Base-by-base conservation (phyloP, 2,797 vertebrate species). In the Vipera ursinii region DNA sequence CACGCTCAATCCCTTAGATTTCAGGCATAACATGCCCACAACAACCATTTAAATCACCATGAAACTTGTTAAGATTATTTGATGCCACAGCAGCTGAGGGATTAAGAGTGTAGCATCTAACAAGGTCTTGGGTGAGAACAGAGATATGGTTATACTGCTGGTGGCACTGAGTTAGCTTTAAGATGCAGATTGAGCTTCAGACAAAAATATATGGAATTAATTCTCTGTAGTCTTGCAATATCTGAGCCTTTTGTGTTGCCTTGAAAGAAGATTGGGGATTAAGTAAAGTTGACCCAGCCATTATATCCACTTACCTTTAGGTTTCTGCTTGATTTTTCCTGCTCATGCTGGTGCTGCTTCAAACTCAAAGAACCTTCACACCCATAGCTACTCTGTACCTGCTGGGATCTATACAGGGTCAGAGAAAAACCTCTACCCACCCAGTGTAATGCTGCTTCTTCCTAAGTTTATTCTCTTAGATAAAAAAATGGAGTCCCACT, bases 21-120 rank as follows among this genome's bases (percentile, higher is more conserved):
- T 95, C 96, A 61, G 94, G 95, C 95, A 95, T 94, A 82, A 48
- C 94, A 93, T 95, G 93, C 94, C 91, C 95, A 87, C 95, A 20
- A 2, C 91, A 95, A 90, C 86, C 85, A 93, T 93, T 82, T 82
- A 87, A 82, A 78, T 95, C 24, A 94, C 94, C 94, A 95, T 95
- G 88, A 91, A 56, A 91, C 24, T 59, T 53, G 38, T 48, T 91
- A 92, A 0, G 0, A 89, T 22, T 63, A 57, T 86, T 60, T 8
- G 55, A 63, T 87, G 26, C 94, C 88, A 85, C 87, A 87, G 9
- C 91, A 90, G 20, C 60, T 90, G 6, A 0, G 89, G 91, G 60
- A 4, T 15, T 24, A 89, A 69, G 53, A 93, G 17, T 28, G 56
- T 86, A 78, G 9, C 32, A 15, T 88, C 56, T 87, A 65, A 82